Evolutionary conservation across 2,113 vertebrate genomes (phyloP).

Genomic region (Formicarius rufipectus): DNA sequence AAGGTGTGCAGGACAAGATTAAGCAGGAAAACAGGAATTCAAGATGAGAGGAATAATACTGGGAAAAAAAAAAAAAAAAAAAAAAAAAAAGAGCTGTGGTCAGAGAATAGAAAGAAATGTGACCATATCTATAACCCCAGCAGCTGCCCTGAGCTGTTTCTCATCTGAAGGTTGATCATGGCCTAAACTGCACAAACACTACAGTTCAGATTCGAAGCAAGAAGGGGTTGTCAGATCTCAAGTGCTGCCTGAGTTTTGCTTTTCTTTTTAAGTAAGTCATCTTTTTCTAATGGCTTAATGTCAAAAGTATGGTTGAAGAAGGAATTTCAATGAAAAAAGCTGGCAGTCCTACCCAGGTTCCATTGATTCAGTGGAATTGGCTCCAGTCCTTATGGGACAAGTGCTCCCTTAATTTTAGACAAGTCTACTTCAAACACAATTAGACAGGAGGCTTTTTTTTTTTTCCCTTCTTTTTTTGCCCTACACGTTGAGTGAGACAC

Average conservation of each 20-base stretch:
- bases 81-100: not conserved
- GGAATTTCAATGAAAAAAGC: not conserved
- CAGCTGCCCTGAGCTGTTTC: not conserved
- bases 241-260: not conserved
- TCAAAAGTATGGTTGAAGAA: not conserved
- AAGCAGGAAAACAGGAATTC: not conserved
- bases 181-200: not conserved
- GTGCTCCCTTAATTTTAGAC: constrained; percentile 1
- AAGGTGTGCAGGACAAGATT: not conserved
- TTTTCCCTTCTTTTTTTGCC: not conserved
- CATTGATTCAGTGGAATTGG: not conserved
- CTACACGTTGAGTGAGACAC: not conserved
- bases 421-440: constrained; percentile 29
- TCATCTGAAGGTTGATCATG: not conserved
- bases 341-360: not conserved
- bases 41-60: not conserved
- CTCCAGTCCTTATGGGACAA: not conserved
- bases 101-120: not conserved
- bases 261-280: not conserved
- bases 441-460: not conserved
- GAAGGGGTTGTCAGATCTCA: not conserved
- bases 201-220: not conserved
- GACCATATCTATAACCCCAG: not conserved
- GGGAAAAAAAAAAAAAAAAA: not conserved
- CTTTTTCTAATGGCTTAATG: not conserved